Evolutionary conservation across 2,888 invertebrate species (phyloP).

Genomic region (Pammene fasciana): DNA sequence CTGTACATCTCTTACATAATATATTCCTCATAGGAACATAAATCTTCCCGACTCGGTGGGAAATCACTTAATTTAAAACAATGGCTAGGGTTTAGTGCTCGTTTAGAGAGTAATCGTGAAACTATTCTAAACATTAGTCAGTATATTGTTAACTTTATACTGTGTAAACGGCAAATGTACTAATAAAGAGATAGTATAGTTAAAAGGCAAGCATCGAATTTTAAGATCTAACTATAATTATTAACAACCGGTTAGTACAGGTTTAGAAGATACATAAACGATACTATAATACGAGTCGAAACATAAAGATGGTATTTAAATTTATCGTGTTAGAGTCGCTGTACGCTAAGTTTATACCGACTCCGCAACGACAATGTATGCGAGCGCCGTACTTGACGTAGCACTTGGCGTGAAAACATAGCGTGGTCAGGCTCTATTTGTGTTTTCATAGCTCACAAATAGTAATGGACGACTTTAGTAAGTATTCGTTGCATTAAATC

Average conservation of each 20-base stretch:
- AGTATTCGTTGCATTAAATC: too few species aligned
- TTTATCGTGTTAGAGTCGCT: too few species aligned
- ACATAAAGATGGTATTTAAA: too few species aligned
- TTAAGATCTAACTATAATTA: not conserved
- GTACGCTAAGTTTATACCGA: too few species aligned
- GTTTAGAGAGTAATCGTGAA: conserved; percentile 34
- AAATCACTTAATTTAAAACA: conserved; percentile 33
- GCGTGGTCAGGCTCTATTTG: too few species aligned
- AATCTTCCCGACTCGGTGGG: conserved; percentile 19
- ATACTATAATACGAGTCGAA: not conserved
- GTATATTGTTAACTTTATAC: conserved; percentile 20
- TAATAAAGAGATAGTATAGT: not conserved
- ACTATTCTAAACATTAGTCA: conserved; percentile 4
- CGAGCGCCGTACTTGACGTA: too few species aligned
- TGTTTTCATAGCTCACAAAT: too few species aligned
- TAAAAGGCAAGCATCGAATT: not conserved
- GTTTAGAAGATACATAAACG: not conserved
- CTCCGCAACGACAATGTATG: too few species aligned
- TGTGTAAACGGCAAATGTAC: not conserved
- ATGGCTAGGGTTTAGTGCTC: conserved; percentile 26
- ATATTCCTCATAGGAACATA: not conserved
- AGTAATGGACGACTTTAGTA: too few species aligned
- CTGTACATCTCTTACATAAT: not conserved
- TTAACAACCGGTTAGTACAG: not conserved
- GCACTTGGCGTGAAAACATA: too few species aligned